Base-by-base conservation (phyloP, 2,888 invertebrate species). In the Disparrhopalites patrizii region DNA sequence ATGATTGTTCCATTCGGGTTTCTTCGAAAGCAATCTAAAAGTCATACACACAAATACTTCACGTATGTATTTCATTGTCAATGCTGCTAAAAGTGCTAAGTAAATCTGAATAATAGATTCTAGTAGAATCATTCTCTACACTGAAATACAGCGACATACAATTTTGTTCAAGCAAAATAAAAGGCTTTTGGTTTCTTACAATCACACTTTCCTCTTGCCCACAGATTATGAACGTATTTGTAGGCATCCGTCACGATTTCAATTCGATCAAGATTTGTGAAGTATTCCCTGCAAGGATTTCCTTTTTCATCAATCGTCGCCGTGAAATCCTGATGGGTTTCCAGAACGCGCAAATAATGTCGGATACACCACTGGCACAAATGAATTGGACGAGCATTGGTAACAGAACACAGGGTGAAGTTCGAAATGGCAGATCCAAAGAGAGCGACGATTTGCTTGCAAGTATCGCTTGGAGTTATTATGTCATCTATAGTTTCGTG, bases 151-250 rank as follows among this genome's bases (percentile, higher is more conserved):
- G n/a, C n/a, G 23, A 15, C 7, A 33, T 7, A 25, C 15, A 10
- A 25, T 5, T 15, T 60, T 47, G 25, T n/a, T n/a, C n/a, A n/a
- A n/a, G n/a, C n/a, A n/a, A n/a, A n/a, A n/a, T 18, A 40, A 3
- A 15, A 15, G 7, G 15, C 36, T 10, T 33, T 33, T 43, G 20
- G 52, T 8, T 8, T 78, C 78, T 77, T 80, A 87, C 87, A 82
- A 78, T 83, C 80, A 78, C 87, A 87, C 75, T 84, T 83, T 60
- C 85, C 87, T 77, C 83, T 82, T 28, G 80, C 78, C 87, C 87
- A 87, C 69, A 87, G 78, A 73, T 81, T 78, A 65, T 80, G 75
- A 71, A 83, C 83, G 75, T 82, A 84, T 52, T 81, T 77, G 78
- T 85, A 83, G 69, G 84, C 82, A 65, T 82, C 81, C 68, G 84